Evolutionary conservation across 2,113 vertebrate genomes (phyloP).

Genomic region (Zosterops lateralis): DNA sequence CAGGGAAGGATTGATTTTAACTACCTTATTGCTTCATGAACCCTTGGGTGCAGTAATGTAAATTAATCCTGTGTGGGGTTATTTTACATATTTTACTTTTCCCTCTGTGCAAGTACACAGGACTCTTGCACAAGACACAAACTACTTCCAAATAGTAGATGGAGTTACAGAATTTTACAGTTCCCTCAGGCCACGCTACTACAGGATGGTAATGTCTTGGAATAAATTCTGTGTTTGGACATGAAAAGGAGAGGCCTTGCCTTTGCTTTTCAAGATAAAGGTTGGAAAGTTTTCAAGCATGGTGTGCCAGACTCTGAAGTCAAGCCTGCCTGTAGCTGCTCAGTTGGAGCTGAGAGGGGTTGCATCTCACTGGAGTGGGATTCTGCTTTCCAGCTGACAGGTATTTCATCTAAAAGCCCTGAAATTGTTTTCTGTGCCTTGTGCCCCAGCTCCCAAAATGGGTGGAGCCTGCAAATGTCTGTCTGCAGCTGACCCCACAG

Average conservation of each 20-base stretch:
- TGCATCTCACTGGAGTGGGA: not conserved
- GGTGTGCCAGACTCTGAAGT: not conserved
- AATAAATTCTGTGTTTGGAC: not conserved
- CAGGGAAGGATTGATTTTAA: not conserved
- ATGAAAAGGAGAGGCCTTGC: not conserved
- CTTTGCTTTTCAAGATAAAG: not conserved
- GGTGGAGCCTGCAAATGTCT: not conserved
- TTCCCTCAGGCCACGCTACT: not conserved
- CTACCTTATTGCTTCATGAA: not conserved
- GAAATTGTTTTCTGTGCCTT: not conserved
- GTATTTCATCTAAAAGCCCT: not conserved
- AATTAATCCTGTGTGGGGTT: not conserved
- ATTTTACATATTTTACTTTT: not conserved
- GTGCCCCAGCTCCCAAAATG: not conserved
- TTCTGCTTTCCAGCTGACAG: not conserved
- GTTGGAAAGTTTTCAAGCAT: not conserved
- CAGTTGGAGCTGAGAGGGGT: not conserved
- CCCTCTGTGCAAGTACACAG: accelerated
- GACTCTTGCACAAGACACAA: not conserved
- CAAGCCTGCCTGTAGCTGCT: not conserved
- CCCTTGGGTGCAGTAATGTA: not conserved
- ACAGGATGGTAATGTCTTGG: not conserved
- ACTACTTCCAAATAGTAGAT: not conserved
- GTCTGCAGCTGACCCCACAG: not conserved
- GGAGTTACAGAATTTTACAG: not conserved